A percentile compares a stretch with the other conserved stretches of the same genome.
phyloP scores from a whole-genome alignment of 1,140 invertebrate species.

The Drosophila novamexicana region DNA sequence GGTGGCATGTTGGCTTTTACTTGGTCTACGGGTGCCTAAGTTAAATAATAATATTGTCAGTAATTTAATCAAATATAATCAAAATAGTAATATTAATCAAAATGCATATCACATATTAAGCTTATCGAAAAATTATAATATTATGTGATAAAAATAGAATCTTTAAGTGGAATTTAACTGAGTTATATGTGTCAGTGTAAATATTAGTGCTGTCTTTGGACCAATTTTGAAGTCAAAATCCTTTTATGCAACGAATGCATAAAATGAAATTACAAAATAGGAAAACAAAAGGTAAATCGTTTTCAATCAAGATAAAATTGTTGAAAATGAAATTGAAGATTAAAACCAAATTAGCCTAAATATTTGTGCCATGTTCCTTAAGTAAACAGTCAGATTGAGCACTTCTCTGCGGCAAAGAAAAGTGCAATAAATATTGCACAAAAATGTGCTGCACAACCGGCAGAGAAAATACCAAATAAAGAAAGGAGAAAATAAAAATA shows the following conservation, averaged over 20 bases:
- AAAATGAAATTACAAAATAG: not conserved
- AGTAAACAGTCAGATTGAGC: slow-evolving; percentile 3
- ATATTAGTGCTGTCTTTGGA: too few relatives aligned
- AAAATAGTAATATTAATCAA: not conserved
- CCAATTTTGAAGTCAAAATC: too few relatives aligned
- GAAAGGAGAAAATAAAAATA: slow-evolving; percentile 31
- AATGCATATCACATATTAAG: too few relatives aligned
- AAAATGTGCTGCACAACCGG: slow-evolving; percentile 20
- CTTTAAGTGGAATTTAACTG: too few relatives aligned
- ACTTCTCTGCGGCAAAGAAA: slow-evolving; percentile 2
- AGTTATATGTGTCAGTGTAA: too few relatives aligned
- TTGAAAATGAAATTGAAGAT: not conserved
- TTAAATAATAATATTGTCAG: too few relatives aligned
- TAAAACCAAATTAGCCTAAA: slow-evolving; percentile 9
- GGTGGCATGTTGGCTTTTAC: too few relatives aligned
- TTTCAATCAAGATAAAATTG: not conserved
- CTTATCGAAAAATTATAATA: too few relatives aligned
- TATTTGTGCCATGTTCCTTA: not conserved
- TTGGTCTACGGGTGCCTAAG: too few relatives aligned
- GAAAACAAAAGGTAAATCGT: too few relatives aligned
- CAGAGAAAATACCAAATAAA: not conserved
- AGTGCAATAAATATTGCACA: slow-evolving; percentile 44
- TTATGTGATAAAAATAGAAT: too few relatives aligned
- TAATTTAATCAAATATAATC: not conserved
- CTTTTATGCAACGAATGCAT: not conserved